Base-by-base conservation (phyloP, 1,140 invertebrate genomes). In the Latrodectus geometricus region DNA sequence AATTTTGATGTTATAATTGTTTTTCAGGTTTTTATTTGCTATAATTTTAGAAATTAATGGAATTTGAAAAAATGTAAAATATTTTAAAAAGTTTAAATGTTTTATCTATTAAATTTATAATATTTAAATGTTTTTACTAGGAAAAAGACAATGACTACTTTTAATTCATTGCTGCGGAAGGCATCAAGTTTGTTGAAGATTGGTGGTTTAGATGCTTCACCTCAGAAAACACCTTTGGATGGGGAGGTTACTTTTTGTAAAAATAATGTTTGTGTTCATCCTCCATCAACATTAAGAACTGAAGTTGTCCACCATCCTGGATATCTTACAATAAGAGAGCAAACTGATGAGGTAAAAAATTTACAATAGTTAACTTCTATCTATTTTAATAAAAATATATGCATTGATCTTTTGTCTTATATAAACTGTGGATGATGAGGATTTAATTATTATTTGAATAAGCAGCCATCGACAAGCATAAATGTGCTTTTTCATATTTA, bases 181-280 rank as follows among this genome's bases (percentile, higher is more conserved):
- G 86, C 86, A 14, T 77, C 86, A n/a, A 87, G 79, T 35, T 50
- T 87, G 48, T 50, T 87, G 17, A 87, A 82, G 70, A 87, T 87
- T 8, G 78, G 85, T 50, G 73, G 86, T 11, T 21, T 82, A 3
- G 86, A 81, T 74, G 72, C 73, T 17, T 76, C 86, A 8, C 72
- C 79, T 9, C 66, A 68, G 48, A 82, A 76, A 70, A 15, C 21
- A 35, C 23, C 74, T 61, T 69, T 80, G 23, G 95, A 96, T 91
- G 96, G 96, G 88, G 95, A 96, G 92, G 94, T 96, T 82, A 92
- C 96, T 9, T 96, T 96, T 90, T 96, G 95, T 66, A 94, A 94
- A 89, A 99, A 98, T 90, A 98, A 99, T 92, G 96, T 98, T 12
- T 99, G 97, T 91, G 97, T 99, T 35, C 97, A 99, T 93, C 96